These are phyloP conservation scores for Betta splendens DNA, from an alignment of 2,797 vertebrate species.

Conservation along the genomic window DNA sequence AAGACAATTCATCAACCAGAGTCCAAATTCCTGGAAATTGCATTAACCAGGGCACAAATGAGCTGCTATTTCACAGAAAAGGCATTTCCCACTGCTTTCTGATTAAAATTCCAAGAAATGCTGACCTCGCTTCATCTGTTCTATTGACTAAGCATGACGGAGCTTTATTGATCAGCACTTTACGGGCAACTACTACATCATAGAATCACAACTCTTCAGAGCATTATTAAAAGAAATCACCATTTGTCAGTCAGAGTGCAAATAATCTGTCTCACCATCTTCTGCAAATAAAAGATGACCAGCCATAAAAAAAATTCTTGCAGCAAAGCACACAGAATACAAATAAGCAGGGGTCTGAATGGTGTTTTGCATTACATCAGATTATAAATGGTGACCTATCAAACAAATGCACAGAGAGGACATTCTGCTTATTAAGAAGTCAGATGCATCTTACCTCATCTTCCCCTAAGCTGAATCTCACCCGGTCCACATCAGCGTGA, in stretches of 20 bases:
- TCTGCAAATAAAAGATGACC: slow-evolving; percentile 43
- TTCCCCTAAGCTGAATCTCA: slow-evolving; percentile 30
- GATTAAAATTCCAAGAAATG: slow-evolving; percentile 22
- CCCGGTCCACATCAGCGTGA: slow-evolving; percentile 32
- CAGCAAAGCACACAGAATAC: slow-evolving; percentile 14
- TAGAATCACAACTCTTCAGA: slow-evolving; percentile 1
- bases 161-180: slow-evolving; percentile 57
- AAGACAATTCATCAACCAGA: background rate
- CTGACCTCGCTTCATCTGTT: slow-evolving; percentile 55
- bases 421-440: background rate
- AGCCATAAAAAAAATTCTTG: slow-evolving; percentile 44
- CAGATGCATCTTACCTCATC: slow-evolving; percentile 49
- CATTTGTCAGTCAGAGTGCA: background rate
- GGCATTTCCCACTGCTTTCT: slow-evolving; percentile 19
- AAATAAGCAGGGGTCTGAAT: slow-evolving; percentile 2
- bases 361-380: too few species aligned
- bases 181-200: slow-evolving; percentile 28
- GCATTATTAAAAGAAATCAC: background rate
- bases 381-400: slow-evolving; percentile 1
- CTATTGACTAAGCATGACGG: slow-evolving; percentile 69
- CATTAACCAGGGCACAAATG: slow-evolving; percentile 4
- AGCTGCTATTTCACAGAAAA: slow-evolving; percentile 27
- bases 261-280: slow-evolving; percentile 23
- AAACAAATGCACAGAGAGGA: slow-evolving; percentile 1
- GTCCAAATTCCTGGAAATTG: slow-evolving; percentile 19